Conservation (phyloP, 2,888 invertebrate genomes). For the Ernsta delagoae region DNA sequence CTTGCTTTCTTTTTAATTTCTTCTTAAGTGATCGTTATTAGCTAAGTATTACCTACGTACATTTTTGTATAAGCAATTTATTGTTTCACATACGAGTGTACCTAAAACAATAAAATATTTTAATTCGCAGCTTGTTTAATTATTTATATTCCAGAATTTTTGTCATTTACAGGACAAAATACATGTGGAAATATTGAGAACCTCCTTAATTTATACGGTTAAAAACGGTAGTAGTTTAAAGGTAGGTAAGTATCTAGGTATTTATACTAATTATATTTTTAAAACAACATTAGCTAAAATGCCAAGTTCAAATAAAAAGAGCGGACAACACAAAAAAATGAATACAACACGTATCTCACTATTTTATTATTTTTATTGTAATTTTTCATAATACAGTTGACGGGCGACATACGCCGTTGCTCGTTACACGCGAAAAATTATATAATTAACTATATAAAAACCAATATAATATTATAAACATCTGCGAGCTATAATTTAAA, state of each 20-base stretch:
- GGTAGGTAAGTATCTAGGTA: too few species aligned
- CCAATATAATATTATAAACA: constrained; percentile 33
- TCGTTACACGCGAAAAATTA: constrained; percentile 58
- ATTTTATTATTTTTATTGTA: constrained; percentile 84
- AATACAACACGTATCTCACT: constrained; percentile 64
- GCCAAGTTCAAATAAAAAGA: background rate
- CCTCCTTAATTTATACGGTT: background rate
- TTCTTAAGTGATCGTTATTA: too few species aligned
- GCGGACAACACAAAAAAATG: constrained; percentile 14
- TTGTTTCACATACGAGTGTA: background rate
- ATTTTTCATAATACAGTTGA: constrained; percentile 81
- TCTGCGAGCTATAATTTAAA: constrained; percentile 37
- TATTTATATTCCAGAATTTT: background rate
- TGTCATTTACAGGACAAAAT: background rate
- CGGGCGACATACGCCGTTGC: constrained; percentile 62
- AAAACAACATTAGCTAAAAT: too few species aligned
- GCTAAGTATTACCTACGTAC: too few species aligned
- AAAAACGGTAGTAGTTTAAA: too few species aligned
- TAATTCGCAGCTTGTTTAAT: background rate
- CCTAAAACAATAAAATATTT: background rate
- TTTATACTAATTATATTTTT: background rate
- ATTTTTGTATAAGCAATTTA: background rate
- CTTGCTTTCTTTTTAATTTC: too few species aligned
- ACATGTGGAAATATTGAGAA: too few species aligned
- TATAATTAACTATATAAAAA: constrained; percentile 50